Base-by-base conservation (phyloP, 2,888 invertebrate genomes). In the Unio pictorum region DNA sequence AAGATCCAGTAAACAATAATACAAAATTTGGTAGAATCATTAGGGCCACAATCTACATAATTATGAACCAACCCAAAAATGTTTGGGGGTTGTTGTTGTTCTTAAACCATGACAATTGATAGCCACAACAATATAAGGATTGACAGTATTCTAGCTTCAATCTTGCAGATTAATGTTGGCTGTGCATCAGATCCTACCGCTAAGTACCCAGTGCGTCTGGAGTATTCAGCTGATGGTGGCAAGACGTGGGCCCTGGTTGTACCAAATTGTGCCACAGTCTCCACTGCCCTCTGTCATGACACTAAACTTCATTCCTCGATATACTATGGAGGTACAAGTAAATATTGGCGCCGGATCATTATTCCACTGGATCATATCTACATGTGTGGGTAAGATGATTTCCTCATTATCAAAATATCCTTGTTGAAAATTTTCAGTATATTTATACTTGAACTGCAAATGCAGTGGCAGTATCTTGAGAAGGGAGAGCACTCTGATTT, bases 151-250 rank as follows among this genome's bases (percentile, higher is more conserved):
- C 45, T 11, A 15, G 15, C 45, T 15, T 45, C 45, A 26, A 30
- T 57, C 4, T 66, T 75, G 18, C 75, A 91, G 91, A 88, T 91
- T 11, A 90, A 89, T 75, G 88, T 91, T n/a, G 91, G 91, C 7
- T 91, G 91, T 81, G 88, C 86, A 3, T 81, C 86, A 3, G 84
- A 83, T 6, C 76, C 88, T 6, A 83, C 81, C 4, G 74, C 81
- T 54, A 83, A 85, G 55, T 84, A 87, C 69, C 89, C 90, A n/a
- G 88, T 91, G 6, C 74, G 83, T 6, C 80, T 91, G 26, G 87
- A 91, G 76, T 90, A 89, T 76, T 90, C 90, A 1, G 77, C 83
- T 17, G 88, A 90, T 77, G 84, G 86, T 30, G 91, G 91, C 6
- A 81, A 84, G 61, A 84, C 89, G 0, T 90, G 90, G 90, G 73